Evolutionary conservation across 1,140 invertebrate genomes (phyloP).

Genomic region (Pentalonia nigronervosa): DNA sequence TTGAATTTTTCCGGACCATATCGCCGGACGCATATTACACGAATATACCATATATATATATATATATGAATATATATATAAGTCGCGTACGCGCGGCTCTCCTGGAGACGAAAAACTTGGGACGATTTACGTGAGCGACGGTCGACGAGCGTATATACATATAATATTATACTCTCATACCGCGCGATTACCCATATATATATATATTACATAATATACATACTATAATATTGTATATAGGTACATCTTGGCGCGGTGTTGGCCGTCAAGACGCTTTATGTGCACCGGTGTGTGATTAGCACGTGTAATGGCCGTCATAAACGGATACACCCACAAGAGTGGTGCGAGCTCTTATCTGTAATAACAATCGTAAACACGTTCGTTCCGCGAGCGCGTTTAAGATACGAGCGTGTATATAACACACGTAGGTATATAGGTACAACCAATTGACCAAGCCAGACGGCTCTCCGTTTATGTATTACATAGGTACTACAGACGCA

Average conservation of each 20-base stretch:
- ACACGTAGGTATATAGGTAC: background rate
- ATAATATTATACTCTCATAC: too few species aligned
- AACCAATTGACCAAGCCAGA: slow-evolving; percentile 32
- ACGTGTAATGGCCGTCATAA: slow-evolving; percentile 46
- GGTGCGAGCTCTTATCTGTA: slow-evolving; percentile 14
- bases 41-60: too few species aligned
- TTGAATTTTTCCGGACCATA: too few species aligned
- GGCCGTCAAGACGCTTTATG: background rate
- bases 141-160: too few species aligned
- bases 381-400: background rate
- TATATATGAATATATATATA: too few species aligned
- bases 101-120: too few species aligned
- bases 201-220: too few species aligned
- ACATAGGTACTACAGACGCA: background rate
- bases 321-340: slow-evolving; percentile 44
- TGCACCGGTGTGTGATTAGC: slow-evolving; percentile 14
- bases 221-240: too few species aligned
- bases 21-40: too few species aligned
- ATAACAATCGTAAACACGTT: slow-evolving; percentile 56
- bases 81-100: too few species aligned
- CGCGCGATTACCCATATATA: too few species aligned
- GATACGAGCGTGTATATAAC: background rate
- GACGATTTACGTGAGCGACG: too few species aligned
- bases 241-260: background rate
- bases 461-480: background rate